phyloP scores from a whole-genome alignment of 2,113 vertebrate genomes.

The Alexandromys fortis region DNA sequence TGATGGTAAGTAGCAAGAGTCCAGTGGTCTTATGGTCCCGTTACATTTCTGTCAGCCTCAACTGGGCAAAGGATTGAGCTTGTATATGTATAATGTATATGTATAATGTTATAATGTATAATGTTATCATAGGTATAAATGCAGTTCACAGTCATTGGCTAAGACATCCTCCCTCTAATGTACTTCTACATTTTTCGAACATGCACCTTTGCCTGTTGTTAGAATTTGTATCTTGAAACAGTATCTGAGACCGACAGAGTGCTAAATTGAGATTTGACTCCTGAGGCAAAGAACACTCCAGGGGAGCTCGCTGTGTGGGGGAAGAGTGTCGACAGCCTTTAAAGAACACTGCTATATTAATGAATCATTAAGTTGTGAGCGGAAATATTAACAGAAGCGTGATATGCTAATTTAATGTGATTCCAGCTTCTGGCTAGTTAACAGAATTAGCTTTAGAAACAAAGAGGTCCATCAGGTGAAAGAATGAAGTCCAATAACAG shows the following conservation, averaged over 20 bases:
- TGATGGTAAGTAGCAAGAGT: slow-evolving; percentile 89
- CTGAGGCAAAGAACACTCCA: slow-evolving; percentile 6
- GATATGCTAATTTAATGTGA: slow-evolving; percentile 17
- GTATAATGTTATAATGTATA: no score
- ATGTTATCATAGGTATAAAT: neutral
- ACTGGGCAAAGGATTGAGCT: neutral
- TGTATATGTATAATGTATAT: neutral
- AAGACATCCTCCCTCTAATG: neutral
- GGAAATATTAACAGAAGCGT: slow-evolving; percentile 27
- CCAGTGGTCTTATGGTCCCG: neutral
- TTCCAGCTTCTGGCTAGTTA: neutral
- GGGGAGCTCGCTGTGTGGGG: neutral
- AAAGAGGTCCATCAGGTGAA: slow-evolving; percentile 7
- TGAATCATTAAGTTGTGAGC: slow-evolving; percentile 26
- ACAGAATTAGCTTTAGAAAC: slow-evolving; percentile 36
- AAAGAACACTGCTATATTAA: slow-evolving; percentile 34
- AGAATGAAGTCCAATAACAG: slow-evolving; percentile 14
- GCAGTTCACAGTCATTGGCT: neutral
- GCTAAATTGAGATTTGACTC: slow-evolving; percentile 46
- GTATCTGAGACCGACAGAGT: neutral
- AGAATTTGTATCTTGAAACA: slow-evolving; percentile 17
- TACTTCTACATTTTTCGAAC: neutral
- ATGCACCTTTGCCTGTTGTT: slow-evolving; percentile 23
- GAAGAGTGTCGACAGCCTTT: neutral
- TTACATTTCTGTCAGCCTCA: neutral